Base-by-base conservation (phyloP, 2,113 vertebrate species). In the Gallinago jamesoni region DNA sequence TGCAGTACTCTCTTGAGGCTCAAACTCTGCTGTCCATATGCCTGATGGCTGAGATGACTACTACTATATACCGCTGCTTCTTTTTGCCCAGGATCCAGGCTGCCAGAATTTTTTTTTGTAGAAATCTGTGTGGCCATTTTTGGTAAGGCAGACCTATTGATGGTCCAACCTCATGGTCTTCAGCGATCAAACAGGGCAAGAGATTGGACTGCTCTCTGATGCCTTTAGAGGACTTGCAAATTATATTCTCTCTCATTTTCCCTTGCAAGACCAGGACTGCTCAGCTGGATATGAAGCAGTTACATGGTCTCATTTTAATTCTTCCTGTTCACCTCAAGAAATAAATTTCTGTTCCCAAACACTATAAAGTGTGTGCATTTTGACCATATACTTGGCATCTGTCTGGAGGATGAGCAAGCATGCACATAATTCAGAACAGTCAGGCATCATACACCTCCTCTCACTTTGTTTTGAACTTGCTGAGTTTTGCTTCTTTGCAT, bases 261-360 rank as follows among this genome's bases (percentile, higher is more conserved):
- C 0, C 0, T 77, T 0, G 0, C 15, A 82, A 66, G 19, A 35
- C 7, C 33, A 82, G 15, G 20, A 48, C 28, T 74, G 9, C 47
- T 53, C 56, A 67, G 13, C 6, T 72, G 52, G 12, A 22, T 67
- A 35, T 30, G 9, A 57, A 92, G 8, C 43, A 23, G 1, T 52
- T 57, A 18, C 41, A 33, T 21, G 15, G 21, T 48, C 23, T 78
- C 20, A 16, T 68, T 59, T 62, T 66, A 69, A 35, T 72, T 67
- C 41, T 63, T 88, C 30, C 43, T 59, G 14, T 63, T 92, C 52
- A 60, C 23, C 37, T 75, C 10, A 63, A 39, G 43, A 83, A 88
- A 63, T 12, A 86, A 82, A 92, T 69, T 28, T 57, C 53, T 75
- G 20, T 45, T 28, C 43, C 13, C 24, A 50, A 85, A 87, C 37